A percentile compares a stretch with the other conserved stretches of the same genome.
phyloP scores from a whole-genome alignment of 2,888 invertebrate genomes.

The Ochropleura plecta region DNA sequence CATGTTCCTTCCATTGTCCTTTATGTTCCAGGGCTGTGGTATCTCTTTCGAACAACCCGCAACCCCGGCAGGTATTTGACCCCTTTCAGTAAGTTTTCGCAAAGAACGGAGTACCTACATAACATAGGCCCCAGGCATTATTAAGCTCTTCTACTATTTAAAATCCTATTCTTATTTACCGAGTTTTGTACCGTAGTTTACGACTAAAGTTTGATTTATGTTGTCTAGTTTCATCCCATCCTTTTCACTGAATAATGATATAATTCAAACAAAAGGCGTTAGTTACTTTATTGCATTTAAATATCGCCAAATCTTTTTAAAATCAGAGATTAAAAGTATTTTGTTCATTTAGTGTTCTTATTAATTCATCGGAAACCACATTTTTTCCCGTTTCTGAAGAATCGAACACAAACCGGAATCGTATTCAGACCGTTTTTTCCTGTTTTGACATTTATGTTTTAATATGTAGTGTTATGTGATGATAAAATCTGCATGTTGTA shows the following conservation, averaged over 20 bases:
- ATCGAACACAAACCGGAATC: background rate
- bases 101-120: background rate
- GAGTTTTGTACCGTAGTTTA: slow-evolving; percentile 13
- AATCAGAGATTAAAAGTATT: background rate
- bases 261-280: slow-evolving; percentile 15
- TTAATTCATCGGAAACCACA: background rate
- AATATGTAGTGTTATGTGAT: background rate
- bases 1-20: no score
- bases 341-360: slow-evolving; percentile 11
- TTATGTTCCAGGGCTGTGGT: no score
- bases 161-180: background rate
- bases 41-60: no score
- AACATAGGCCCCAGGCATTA: background rate
- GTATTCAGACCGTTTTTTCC: slow-evolving; percentile 4
- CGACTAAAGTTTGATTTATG: slow-evolving; percentile 14
- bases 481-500: rapidly evolving
- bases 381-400: background rate
- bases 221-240: no score
- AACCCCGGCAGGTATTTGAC: no score
- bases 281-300: slow-evolving; percentile 18
- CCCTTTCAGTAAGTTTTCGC: background rate
- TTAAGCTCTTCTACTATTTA: slow-evolving; percentile 15
- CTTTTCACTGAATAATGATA: slow-evolving; percentile 8
- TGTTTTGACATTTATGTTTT: background rate
- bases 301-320: background rate